These are phyloP conservation scores for Trochalopteron elliotii DNA, from an alignment of 2,113 vertebrate genomes.

Conservation along the genomic window DNA sequence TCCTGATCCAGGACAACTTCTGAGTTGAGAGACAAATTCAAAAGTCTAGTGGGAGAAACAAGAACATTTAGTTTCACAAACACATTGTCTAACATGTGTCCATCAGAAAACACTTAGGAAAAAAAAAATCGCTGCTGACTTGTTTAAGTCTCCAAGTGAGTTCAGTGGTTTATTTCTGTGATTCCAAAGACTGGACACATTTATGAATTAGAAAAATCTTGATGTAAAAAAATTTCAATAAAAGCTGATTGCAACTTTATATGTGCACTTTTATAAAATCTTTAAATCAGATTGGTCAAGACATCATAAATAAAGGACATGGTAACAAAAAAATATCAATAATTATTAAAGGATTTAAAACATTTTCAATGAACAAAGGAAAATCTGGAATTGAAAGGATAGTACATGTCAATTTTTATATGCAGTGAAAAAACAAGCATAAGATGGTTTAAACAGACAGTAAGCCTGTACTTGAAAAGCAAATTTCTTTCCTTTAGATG, in stretches of 20 bases:
- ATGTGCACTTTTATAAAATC: not conserved
- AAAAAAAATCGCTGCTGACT: not conserved
- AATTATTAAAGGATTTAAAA: not conserved
- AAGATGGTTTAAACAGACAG: not conserved
- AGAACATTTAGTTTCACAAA: not conserved
- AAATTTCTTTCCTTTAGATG: not conserved
- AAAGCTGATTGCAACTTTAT: not conserved
- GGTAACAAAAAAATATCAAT: not conserved
- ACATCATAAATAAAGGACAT: not conserved
- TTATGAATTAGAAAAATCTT: not conserved
- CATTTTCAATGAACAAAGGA: not conserved
- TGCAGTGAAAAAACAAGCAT: not conserved
- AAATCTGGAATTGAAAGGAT: not conserved
- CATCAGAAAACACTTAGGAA: not conserved
- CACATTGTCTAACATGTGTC: not conserved
- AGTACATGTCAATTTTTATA: not conserved
- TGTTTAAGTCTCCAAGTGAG: not conserved
- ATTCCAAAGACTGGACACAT: not conserved
- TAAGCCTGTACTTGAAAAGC: not conserved
- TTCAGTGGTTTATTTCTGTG: not conserved
- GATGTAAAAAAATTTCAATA: not conserved
- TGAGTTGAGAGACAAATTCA: constrained; percentile 94
- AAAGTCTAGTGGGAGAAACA: constrained; percentile 70
- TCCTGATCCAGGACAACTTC: constrained; percentile 96
- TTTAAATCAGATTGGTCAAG: not conserved